Conservation (phyloP, 2,888 invertebrate species). For the Orchesella flavescens region DNA sequence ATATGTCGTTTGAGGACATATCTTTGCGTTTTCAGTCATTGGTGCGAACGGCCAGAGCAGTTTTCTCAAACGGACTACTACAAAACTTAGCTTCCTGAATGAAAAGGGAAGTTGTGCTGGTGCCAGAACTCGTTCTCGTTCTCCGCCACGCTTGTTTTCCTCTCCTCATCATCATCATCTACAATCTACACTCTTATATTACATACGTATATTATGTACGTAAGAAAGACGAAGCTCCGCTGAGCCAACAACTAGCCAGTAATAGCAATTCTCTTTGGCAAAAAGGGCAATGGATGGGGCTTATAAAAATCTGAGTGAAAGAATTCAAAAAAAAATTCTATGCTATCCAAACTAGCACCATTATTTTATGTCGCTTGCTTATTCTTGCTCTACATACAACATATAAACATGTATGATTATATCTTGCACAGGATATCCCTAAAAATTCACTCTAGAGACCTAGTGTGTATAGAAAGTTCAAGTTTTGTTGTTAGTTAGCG, state of each 20-base stretch:
- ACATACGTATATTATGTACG: no score
- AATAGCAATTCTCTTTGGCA: slow-evolving; percentile 19
- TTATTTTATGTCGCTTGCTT: no score
- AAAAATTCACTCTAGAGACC: no score
- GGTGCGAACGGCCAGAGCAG: neutral
- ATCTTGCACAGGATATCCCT: no score
- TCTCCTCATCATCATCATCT: slow-evolving; percentile 1
- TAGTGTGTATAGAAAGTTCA: slow-evolving; percentile 20
- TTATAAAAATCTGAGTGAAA: slow-evolving; percentile 47
- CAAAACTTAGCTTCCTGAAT: slow-evolving; percentile 48
- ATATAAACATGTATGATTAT: no score
- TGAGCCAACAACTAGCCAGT: slow-evolving; percentile 22
- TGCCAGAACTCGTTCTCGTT: slow-evolving; percentile 40
- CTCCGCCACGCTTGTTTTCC: slow-evolving; percentile 33
- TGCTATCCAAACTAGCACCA: neutral
- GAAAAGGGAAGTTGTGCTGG: slow-evolving; percentile 42
- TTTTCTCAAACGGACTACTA: neutral
- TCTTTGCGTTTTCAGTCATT: slow-evolving; percentile 5
- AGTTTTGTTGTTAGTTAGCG: slow-evolving; percentile 37
- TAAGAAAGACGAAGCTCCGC: no score
- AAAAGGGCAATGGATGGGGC: slow-evolving; percentile 31
- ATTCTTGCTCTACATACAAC: no score
- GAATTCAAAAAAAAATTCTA: slow-evolving; percentile 27
- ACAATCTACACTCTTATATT: slow-evolving; percentile 8
- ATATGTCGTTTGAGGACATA: slow-evolving; percentile 23